Evolutionary conservation across 37 sponge, comb jelly and placozoan genomes (phyloP).

Genomic region (Ianthella basta): DNA sequence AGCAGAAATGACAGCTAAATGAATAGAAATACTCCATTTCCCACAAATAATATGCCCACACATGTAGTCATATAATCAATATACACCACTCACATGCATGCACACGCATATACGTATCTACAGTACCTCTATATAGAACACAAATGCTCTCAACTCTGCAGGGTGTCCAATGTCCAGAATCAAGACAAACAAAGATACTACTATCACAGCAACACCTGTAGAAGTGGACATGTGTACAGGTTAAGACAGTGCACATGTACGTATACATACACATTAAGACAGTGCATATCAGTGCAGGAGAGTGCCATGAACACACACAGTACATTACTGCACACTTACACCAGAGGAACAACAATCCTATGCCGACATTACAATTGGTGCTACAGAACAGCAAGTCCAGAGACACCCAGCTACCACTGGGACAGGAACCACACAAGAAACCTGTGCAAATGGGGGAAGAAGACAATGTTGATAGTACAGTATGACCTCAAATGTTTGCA

Average conservation of each 20-base stretch:
- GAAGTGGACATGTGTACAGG: too few relatives aligned
- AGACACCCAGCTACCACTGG: slow-evolving; percentile 3
- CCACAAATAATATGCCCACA: too few relatives aligned
- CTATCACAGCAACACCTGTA: slow-evolving; percentile 29
- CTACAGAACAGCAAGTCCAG: slow-evolving; percentile 35
- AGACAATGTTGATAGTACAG: not conserved
- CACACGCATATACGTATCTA: not conserved
- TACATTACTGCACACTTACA: slow-evolving; percentile 1
- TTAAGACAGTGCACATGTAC: too few relatives aligned
- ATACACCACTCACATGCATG: not conserved
- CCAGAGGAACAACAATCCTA: not conserved
- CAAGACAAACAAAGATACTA: slow-evolving; percentile 38
- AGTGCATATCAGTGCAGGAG: not conserved
- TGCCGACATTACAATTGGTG: slow-evolving; percentile 10
- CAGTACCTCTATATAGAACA: slow-evolving; percentile 65
- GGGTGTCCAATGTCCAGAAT: slow-evolving; percentile 55
- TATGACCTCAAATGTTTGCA: too few relatives aligned
- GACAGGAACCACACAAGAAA: slow-evolving; percentile 28
- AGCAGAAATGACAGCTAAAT: too few relatives aligned
- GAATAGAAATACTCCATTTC: too few relatives aligned
- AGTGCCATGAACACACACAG: not conserved
- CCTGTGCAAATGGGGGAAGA: not conserved
- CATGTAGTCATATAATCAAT: too few relatives aligned
- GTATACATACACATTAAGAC: too few relatives aligned
- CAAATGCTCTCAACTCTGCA: slow-evolving; percentile 59